These are phyloP conservation scores for Erebia aethiops DNA, from an alignment of 2,888 invertebrate species.

Conservation along the genomic window DNA sequence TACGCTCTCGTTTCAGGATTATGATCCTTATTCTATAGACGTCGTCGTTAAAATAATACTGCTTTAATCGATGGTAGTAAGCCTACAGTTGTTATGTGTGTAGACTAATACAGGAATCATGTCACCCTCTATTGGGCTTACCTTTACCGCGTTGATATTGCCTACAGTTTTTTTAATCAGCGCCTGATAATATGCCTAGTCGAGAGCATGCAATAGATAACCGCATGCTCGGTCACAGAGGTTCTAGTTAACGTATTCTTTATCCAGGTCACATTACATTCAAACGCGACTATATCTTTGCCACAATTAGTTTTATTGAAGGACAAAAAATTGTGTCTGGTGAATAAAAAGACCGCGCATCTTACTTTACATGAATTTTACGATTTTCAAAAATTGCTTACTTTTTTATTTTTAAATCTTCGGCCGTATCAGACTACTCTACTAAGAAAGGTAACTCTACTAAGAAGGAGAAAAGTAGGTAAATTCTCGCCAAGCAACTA, in stretches of 20 bases:
- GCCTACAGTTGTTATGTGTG: too few relatives aligned
- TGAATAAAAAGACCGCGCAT: too few relatives aligned
- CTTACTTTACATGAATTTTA: too few relatives aligned
- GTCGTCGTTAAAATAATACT: too few relatives aligned
- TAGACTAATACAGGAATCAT: background rate
- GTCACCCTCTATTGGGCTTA: background rate
- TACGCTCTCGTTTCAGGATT: too few relatives aligned
- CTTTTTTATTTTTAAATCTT: too few relatives aligned
- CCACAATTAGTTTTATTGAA: background rate
- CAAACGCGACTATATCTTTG: background rate
- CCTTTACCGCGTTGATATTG: background rate
- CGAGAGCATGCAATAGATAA: slow-evolving; percentile 3
- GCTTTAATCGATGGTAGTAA: too few relatives aligned
- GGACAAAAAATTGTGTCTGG: too few relatives aligned
- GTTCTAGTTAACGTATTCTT: slow-evolving; percentile 10
- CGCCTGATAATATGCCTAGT: background rate
- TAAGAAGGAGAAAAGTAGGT: background rate
- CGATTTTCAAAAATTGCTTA: too few relatives aligned
- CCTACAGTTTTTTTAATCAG: slow-evolving; percentile 11
- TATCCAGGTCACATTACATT: slow-evolving; percentile 15
- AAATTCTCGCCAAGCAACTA: background rate
- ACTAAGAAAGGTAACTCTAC: background rate
- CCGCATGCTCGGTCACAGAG: slow-evolving; percentile 11
- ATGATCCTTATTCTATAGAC: too few relatives aligned
- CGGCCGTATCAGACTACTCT: background rate